Evolutionary conservation across 2,888 invertebrate species (phyloP), one percentile per base, ranked within the genome.

Genomic region (Nasonia oneida): DNA sequence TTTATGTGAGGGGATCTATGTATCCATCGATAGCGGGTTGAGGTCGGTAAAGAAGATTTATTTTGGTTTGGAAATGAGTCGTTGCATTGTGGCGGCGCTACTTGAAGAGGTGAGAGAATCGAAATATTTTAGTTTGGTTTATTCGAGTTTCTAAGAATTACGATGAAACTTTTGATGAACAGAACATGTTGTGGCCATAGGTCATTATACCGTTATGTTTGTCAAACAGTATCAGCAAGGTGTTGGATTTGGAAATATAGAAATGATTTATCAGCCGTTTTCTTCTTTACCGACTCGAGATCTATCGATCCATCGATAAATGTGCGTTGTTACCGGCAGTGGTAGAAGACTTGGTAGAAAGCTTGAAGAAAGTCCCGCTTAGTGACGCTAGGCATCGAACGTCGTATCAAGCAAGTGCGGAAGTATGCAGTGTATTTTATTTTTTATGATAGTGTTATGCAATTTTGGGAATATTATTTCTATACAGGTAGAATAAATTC

Each of bases 231-330:
- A 12, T 12, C 12, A 47, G 47, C 2, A 47, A 47, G 47, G 47
- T 61, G 8, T n/a, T n/a, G n/a, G n/a, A 8, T 61, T 61, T 61
- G 0, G 5, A 61, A 61, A n/a, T 1, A 8, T 61, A 23, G 18
- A n/a, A 2, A 8, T n/a, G 2, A 61, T 61, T 67, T 67, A 67
- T 67, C 67, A 4, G 12, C 3, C 12, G 67, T 0, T 82, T 74
- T 47, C 87, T 87, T 74, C 82, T 33, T 87, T 87, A 84, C 86
- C 86, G 82, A 77, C 87, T 0, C 3, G 15, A 12, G 83, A 87
- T 86, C 70, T 81, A 86, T 86, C 53, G 84, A 86, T 86, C 84
- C 15, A 82, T 85, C 81, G 83, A 86, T 87, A 76, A 77, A 81
- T 42, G 18, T 5, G 29, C 42, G 29, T 14, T 83, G 42, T 87